Evolutionary conservation across 2,113 vertebrate genomes (phyloP).

Genomic region (Lycocorax pyrrhopterus): DNA sequence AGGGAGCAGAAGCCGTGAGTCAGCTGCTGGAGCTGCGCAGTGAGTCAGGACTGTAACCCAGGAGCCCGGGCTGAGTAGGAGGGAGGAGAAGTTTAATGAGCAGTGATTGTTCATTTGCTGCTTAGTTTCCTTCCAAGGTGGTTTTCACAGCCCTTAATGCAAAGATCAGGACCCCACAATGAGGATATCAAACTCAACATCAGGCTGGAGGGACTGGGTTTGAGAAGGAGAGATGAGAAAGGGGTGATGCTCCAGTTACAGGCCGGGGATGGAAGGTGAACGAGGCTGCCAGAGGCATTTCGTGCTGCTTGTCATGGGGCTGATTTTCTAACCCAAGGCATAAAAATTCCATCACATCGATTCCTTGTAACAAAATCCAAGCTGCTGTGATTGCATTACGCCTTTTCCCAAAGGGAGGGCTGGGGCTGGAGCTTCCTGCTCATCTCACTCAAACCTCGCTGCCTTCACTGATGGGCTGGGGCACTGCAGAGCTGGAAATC

Average conservation of each 20-base stretch:
- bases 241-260: background rate
- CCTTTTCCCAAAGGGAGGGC: background rate
- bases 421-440: background rate
- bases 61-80: slow-evolving; percentile 40
- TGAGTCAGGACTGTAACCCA: slow-evolving; percentile 44
- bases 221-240: background rate
- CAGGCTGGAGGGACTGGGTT: background rate
- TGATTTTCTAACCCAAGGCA: background rate
- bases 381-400: background rate
- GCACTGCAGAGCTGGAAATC: background rate
- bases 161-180: background rate
- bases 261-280: background rate
- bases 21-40: background rate
- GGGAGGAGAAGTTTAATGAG: slow-evolving; percentile 33
- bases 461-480: fast-evolving
- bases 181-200: background rate
- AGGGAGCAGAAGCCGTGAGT: slow-evolving; percentile 6
- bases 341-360: background rate
- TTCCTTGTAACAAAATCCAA: background rate
- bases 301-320: background rate
- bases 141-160: background rate
- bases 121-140: background rate
- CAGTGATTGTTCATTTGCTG: slow-evolving; percentile 34
- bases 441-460: fast-evolving
- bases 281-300: background rate